Evolutionary conservation across 2,797 vertebrate species (phyloP).

Genomic region (Ispidina picta): DNA sequence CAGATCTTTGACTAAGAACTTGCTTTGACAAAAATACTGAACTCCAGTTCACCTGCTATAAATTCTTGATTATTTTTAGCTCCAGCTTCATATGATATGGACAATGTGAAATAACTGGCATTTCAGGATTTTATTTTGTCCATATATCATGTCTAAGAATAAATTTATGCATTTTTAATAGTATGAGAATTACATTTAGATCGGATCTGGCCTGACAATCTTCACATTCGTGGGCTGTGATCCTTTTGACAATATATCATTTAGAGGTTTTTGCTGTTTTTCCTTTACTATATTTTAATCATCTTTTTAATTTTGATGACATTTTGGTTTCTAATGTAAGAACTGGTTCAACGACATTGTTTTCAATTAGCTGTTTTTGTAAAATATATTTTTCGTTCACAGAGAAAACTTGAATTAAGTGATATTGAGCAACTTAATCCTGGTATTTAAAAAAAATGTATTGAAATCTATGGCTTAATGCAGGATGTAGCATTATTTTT

Average conservation of each 20-base stretch:
- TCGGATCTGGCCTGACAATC: neutral
- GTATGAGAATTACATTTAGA: neutral
- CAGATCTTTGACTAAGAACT: neutral
- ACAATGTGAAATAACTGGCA: neutral
- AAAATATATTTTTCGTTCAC: neutral
- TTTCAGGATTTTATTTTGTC: neutral
- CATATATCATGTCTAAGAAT: neutral
- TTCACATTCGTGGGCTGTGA: neutral
- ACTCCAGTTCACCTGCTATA: neutral
- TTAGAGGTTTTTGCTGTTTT: neutral
- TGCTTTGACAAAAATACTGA: neutral
- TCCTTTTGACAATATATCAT: neutral
- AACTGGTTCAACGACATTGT: neutral
- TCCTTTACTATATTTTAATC: neutral
- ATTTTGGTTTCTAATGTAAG: neutral
- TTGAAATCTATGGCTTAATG: neutral
- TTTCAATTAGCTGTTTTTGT: neutral
- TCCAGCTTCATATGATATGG: neutral
- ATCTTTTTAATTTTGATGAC: neutral
- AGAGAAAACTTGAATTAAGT: neutral
- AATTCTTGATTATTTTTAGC: neutral
- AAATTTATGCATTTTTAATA: neutral
- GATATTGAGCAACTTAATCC: neutral
- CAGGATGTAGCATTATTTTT: neutral
- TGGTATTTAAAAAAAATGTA: neutral